A percentile compares a stretch with the other conserved stretches of the same genome.
Conservation (phyloP, 2,888 invertebrate species). For the Vesta saturnalis region DNA sequence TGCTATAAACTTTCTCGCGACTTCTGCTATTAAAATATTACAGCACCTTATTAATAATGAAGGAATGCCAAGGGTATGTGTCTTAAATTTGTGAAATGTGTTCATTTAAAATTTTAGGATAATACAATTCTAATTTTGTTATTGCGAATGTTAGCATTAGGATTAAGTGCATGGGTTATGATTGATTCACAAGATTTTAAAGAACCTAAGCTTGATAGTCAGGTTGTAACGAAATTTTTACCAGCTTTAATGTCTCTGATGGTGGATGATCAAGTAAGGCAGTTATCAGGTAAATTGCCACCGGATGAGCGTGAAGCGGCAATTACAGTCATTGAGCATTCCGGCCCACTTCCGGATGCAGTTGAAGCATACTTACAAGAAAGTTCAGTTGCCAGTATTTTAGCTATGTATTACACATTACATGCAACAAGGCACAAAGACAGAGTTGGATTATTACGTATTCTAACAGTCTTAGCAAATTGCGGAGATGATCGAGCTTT, state of each 20-base stretch:
- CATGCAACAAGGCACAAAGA: slow-evolving; percentile 87
- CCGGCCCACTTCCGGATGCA: slow-evolving; percentile 92
- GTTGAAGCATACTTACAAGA: slow-evolving; percentile 93
- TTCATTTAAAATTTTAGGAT: slow-evolving; percentile 65
- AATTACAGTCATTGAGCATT: slow-evolving; percentile 92
- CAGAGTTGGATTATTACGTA: slow-evolving; percentile 81
- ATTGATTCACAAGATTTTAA: slow-evolving; percentile 95
- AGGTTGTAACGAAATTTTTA: slow-evolving; percentile 93
- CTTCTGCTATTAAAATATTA: slow-evolving; percentile 91
- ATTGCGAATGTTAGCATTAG: slow-evolving; percentile 90
- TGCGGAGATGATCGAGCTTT: slow-evolving; percentile 93
- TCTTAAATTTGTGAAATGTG: neutral
- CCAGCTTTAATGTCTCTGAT: slow-evolving; percentile 94
- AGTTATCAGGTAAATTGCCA: slow-evolving; percentile 85
- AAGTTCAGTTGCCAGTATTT: slow-evolving; percentile 89
- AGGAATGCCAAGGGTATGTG: slow-evolving; percentile 77
- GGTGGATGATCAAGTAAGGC: slow-evolving; percentile 87
- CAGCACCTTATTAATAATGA: slow-evolving; percentile 91
- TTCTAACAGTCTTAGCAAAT: slow-evolving; percentile 88
- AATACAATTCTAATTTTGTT: slow-evolving; percentile 90
- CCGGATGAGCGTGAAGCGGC: slow-evolving; percentile 94
- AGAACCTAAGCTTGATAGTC: slow-evolving; percentile 93
- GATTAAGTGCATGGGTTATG: slow-evolving; percentile 96
- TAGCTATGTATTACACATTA: slow-evolving; percentile 95
- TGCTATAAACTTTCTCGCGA: slow-evolving; percentile 94